These are phyloP conservation scores for Pitangus sulphuratus DNA, from an alignment of 2,797 vertebrate species.

Conservation along the genomic window DNA sequence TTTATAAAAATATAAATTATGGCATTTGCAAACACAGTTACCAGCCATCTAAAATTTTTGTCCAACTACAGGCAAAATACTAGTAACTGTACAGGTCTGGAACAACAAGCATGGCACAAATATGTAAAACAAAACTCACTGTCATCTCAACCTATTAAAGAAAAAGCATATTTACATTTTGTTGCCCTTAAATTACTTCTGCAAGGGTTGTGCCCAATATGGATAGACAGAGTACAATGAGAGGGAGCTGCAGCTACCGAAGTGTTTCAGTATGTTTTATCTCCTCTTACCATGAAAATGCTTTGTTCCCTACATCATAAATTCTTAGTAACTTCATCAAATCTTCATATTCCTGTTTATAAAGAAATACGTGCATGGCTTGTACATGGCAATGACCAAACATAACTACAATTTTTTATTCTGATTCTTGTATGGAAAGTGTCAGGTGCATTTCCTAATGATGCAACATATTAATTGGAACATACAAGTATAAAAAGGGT, in stretches of 20 bases:
- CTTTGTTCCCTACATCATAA: not conserved
- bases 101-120: constrained; percentile 52
- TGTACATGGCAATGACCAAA: not conserved
- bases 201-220: not conserved
- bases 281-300: not conserved
- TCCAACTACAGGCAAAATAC: constrained; percentile 42
- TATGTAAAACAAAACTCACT: constrained; percentile 48
- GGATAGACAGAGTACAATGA: not conserved
- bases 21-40: constrained; percentile 48
- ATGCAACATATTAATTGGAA: not conserved
- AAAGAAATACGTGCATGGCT: not conserved
- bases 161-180: constrained; percentile 20
- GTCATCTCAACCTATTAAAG: constrained; percentile 30
- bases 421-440: not conserved
- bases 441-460: not conserved
- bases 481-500: not conserved
- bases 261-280: not conserved
- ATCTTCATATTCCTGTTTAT: not conserved
- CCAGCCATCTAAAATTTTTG: constrained; percentile 43
- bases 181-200: constrained; percentile 38
- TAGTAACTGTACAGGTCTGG: constrained; percentile 40
- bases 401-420: not conserved
- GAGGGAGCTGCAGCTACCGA: not conserved
- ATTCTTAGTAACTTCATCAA: not conserved
- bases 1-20: constrained; percentile 52